Percentiles rank a stretch among this genome's conserved stretches.
These are phyloP conservation scores for Cylloceria caligata DNA, from an alignment of 2,888 invertebrate genomes.

Conservation along the genomic window DNA sequence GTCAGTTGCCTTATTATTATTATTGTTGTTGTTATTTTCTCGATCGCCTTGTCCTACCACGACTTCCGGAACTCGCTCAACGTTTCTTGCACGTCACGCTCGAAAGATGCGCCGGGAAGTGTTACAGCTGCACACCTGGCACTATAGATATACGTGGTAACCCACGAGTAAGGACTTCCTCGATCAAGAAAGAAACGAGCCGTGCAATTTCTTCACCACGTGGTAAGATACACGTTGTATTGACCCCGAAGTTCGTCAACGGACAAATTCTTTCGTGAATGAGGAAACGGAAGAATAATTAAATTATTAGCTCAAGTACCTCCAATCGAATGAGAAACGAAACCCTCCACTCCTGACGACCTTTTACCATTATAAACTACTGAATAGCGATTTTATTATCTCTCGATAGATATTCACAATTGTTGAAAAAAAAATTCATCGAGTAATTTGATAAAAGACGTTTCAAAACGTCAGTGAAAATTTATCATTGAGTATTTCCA, in stretches of 20 bases:
- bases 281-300: conserved; percentile 30
- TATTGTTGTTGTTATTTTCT: conserved; percentile 4
- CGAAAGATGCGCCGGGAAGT: conserved; percentile 45
- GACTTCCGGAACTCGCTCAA: conserved; percentile 58
- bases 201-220: conserved; percentile 60
- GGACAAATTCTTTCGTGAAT: conserved; percentile 26
- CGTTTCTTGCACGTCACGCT: conserved; percentile 64
- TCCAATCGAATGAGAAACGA: background rate
- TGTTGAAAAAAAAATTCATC: too few species aligned
- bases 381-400: background rate
- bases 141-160: conserved; percentile 2
- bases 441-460: too few species aligned
- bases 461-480: too few species aligned
- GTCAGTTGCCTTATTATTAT: background rate
- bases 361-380: background rate
- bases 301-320: conserved; percentile 13
- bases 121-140: conserved; percentile 55
- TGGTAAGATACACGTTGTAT: conserved; percentile 44
- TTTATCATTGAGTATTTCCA: background rate
- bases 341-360: background rate
- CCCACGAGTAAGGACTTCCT: conserved; percentile 50
- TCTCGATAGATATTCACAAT: background rate
- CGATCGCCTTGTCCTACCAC: background rate
- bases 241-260: conserved; percentile 51
- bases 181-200: conserved; percentile 66